phyloP scores from a whole-genome alignment of 1,140 invertebrate genomes.

The Spodoptera litura region DNA sequence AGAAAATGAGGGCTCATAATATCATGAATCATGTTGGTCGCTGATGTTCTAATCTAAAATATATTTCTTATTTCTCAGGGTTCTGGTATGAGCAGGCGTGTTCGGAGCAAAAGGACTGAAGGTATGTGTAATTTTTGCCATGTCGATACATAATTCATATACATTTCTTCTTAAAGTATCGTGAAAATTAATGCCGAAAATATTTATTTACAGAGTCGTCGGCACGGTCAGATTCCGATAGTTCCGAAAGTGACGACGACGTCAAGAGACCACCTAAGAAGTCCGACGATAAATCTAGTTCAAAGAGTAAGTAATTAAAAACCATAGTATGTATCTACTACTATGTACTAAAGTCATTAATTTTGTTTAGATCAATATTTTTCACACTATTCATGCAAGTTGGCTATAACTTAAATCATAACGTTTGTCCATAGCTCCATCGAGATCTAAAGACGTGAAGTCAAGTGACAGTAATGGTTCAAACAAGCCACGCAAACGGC shows the following conservation, averaged over 20 bases:
- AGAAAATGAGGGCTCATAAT: too few relatives aligned
- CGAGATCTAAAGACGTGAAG: conserved; percentile 75
- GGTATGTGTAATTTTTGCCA: conserved; percentile 79
- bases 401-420: not conserved
- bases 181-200: not conserved
- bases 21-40: too few relatives aligned
- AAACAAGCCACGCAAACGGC: conserved; percentile 77
- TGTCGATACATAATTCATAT: not conserved
- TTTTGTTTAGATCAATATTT: too few relatives aligned
- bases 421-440: conserved; percentile 63
- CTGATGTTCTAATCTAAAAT: not conserved
- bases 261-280: conserved; percentile 78
- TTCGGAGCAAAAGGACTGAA: conserved; percentile 88
- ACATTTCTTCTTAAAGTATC: too few relatives aligned
- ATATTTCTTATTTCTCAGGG: conserved; percentile 71
- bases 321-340: not conserved
- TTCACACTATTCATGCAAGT: too few relatives aligned
- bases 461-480: conserved; percentile 78
- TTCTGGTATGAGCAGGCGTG: conserved; percentile 86
- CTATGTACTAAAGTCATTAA: too few relatives aligned
- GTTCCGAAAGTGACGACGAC: conserved; percentile 87
- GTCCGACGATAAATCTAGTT: conserved; percentile 71
- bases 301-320: conserved; percentile 65
- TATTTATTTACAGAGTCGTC: conserved; percentile 83
- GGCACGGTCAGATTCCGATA: conserved; percentile 87